Base-by-base conservation (phyloP, 1,140 invertebrate genomes). In the Nixonia krombeini region DNA sequence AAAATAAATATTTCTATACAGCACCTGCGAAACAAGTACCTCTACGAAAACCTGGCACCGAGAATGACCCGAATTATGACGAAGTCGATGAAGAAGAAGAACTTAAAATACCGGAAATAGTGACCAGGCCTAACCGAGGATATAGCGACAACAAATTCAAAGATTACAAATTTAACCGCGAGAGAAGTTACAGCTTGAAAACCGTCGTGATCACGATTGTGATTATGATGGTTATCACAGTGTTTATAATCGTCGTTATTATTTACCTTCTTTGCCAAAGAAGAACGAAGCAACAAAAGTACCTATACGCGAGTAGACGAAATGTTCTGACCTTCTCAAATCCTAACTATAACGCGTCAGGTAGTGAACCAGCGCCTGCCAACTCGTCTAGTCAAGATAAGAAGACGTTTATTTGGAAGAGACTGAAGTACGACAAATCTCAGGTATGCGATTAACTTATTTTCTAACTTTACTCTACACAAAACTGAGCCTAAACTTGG, bases 271-370 rank as follows among this genome's bases (percentile, higher is more conserved):
- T 88, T 2, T 85, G 86, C n/a, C 86, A 87, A 66, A 86, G 85
- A 26, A 88, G 86, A 50, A 84, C 85, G 35, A 85, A 87, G 55
- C 75, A 82, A 25, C 87, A 89, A 69, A 88, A 89, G 38, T 88
- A 89, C 52, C 76, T 87, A 12, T 87, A 88, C 35, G 85, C 85
- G 5, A 87, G 86, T 40, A 85, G 90, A 45, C 85, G 90, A 50
- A 90, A 89, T 31, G 88, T 91, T 0, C 79, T 92, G 42, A 92
- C 91, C 0, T 93, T 92, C 77, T 90, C 91, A 1, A 94, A 94
- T 86, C 92, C 92, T 0, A 93, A 92, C 71, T 94, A 94, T 72
- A 91, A 89, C 67, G 88, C 89, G n/a, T 89, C 89, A 0, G 69
- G 72, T 21, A 83, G 80, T 51, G 79, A 83, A 10, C 26, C 75